These are phyloP conservation scores for Apis dorsata DNA, from an alignment of 1,140 invertebrate genomes.

Conservation along the genomic window DNA sequence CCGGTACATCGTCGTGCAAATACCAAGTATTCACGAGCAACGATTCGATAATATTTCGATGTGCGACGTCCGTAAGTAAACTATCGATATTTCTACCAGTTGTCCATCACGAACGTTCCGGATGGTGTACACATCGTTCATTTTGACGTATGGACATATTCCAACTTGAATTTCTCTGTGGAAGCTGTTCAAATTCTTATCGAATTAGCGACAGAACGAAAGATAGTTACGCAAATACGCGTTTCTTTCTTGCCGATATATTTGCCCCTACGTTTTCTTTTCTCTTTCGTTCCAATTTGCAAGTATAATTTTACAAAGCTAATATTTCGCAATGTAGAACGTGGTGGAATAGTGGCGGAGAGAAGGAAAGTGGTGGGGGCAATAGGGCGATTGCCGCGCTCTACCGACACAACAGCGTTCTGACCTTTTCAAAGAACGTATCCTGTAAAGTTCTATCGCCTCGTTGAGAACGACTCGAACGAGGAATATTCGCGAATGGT, in stretches of 20 bases:
- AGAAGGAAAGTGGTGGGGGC: too few species aligned
- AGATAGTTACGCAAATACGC: not conserved
- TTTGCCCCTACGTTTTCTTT: too few species aligned
- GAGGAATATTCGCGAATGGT: not conserved
- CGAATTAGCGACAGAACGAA: not conserved
- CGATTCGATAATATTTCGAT: slow-evolving; percentile 21
- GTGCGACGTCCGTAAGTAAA: slow-evolving; percentile 20
- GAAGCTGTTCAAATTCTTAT: slow-evolving; percentile 13
- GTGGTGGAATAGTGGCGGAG: too few species aligned
- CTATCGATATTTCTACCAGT: slow-evolving; percentile 14
- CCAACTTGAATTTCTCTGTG: slow-evolving; percentile 11
- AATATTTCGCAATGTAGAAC: too few species aligned
- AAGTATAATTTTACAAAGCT: not conserved
- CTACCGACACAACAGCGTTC: not conserved
- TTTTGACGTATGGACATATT: slow-evolving; percentile 13
- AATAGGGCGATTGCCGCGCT: too few species aligned
- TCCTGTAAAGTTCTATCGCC: not conserved
- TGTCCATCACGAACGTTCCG: not conserved
- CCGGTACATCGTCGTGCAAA: not conserved
- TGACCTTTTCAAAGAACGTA: slow-evolving; percentile 1
- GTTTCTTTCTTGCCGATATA: not conserved
- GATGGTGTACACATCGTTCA: not conserved
- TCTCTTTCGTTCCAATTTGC: too few species aligned
- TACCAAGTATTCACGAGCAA: not conserved
- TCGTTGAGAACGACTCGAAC: not conserved